Evolutionary conservation across 2,113 vertebrate species (phyloP).

Genomic region (Pycnonotus jocosus): DNA sequence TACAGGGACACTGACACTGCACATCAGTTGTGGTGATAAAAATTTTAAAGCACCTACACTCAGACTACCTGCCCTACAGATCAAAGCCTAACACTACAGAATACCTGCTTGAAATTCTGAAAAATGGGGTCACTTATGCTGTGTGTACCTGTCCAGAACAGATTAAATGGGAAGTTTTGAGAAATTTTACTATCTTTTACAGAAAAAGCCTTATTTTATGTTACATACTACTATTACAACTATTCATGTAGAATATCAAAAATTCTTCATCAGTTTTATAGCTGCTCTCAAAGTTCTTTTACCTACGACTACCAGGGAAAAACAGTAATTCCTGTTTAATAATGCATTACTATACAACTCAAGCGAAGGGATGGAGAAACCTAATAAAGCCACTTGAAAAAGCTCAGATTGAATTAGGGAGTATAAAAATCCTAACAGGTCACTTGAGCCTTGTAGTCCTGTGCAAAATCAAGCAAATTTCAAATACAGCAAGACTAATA

Average conservation of each 20-base stretch:
- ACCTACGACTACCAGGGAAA: neutral
- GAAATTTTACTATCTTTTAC: neutral
- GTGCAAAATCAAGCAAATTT: neutral
- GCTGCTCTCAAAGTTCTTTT: neutral
- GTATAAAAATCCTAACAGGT: neutral
- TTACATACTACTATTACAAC: neutral
- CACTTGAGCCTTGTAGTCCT: neutral
- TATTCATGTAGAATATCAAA: neutral
- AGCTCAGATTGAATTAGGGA: neutral
- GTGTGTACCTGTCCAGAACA: neutral
- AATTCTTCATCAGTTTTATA: neutral
- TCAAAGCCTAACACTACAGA: neutral
- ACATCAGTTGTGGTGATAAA: neutral
- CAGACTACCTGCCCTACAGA: neutral
- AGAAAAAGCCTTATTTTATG: neutral
- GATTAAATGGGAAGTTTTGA: neutral
- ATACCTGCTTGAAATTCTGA: neutral
- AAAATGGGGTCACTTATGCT: neutral
- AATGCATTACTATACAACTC: neutral
- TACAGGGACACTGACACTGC: neutral
- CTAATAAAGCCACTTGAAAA: neutral
- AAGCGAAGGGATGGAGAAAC: neutral
- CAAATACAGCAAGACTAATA: neutral
- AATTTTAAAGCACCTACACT: neutral
- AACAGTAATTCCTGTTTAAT: neutral